Conservation (phyloP, 2,797 vertebrate species). For the Acestrorhynchus altus region DNA sequence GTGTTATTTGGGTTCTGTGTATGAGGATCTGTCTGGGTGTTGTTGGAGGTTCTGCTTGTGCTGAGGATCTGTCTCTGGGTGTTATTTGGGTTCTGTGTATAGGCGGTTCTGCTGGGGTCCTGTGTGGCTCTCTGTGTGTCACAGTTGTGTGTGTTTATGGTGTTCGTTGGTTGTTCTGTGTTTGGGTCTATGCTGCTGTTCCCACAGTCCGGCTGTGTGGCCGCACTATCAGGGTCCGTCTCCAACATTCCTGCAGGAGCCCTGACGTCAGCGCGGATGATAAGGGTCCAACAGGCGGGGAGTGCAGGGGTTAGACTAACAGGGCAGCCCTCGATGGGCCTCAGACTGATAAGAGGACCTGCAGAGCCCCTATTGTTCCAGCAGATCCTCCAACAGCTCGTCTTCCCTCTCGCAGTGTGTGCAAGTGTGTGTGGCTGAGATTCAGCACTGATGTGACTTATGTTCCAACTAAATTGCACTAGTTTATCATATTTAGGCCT, state of each 20-base stretch:
- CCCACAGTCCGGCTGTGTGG: conserved; percentile 77
- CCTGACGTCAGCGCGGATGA: conserved; percentile 82
- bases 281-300: conserved; percentile 71
- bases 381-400: conserved; percentile 70
- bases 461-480: background rate
- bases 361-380: conserved; percentile 83
- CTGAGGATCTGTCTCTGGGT: background rate
- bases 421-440: conserved; percentile 4
- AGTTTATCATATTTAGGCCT: background rate
- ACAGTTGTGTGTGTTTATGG: background rate
- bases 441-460: conserved; percentile 16
- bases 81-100: background rate
- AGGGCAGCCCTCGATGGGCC: conserved; percentile 80
- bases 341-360: conserved; percentile 79
- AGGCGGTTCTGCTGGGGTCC: background rate
- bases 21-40: too few species aligned
- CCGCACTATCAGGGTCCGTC: conserved; percentile 79
- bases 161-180: background rate
- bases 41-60: too few species aligned
- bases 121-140: background rate
- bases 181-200: conserved; percentile 70
- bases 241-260: conserved; percentile 69
- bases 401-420: conserved; percentile 65
- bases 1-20: too few species aligned
- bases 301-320: conserved; percentile 81